phyloP scores from a whole-genome alignment of 2,113 vertebrate genomes.

The Aphyosemion australe region DNA sequence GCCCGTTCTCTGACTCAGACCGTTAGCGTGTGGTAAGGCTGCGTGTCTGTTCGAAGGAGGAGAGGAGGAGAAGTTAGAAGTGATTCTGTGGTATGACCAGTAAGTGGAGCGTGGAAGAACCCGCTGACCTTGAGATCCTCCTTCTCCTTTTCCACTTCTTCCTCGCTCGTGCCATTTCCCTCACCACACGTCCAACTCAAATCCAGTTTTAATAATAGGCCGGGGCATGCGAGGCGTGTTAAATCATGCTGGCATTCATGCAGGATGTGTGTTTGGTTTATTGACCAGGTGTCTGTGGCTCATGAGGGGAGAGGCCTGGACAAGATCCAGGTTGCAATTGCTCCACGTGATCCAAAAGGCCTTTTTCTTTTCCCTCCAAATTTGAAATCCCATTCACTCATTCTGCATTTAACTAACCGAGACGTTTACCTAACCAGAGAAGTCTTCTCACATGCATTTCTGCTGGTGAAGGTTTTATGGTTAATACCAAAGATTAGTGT shows the following conservation, averaged over 20 bases:
- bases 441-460: neutral
- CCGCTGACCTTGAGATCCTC: slow-evolving; percentile 62
- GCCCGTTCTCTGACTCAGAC: slow-evolving; percentile 58
- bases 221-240: slow-evolving; percentile 50
- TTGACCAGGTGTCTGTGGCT: slow-evolving; percentile 50
- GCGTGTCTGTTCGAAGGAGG: slow-evolving; percentile 50
- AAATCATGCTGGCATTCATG: slow-evolving; percentile 13
- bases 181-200: slow-evolving; percentile 57
- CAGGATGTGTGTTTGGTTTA: slow-evolving; percentile 18
- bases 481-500: neutral
- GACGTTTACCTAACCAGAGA: neutral
- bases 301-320: slow-evolving; percentile 29
- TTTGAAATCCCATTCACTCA: too few species aligned
- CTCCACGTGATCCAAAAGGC: neutral
- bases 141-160: slow-evolving; percentile 33
- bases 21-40: slow-evolving; percentile 67
- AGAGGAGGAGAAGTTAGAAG: slow-evolving; percentile 38
- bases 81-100: slow-evolving; percentile 66
- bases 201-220: slow-evolving; percentile 57
- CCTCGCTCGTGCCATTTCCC: slow-evolving; percentile 38
- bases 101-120: slow-evolving; percentile 66
- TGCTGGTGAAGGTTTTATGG: slow-evolving; percentile 3
- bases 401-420: too few species aligned
- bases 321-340: slow-evolving; percentile 27
- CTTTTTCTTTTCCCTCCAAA: too few species aligned